phyloP scores from a whole-genome alignment of 2,113 vertebrate genomes.

The Mustela lutreola region DNA sequence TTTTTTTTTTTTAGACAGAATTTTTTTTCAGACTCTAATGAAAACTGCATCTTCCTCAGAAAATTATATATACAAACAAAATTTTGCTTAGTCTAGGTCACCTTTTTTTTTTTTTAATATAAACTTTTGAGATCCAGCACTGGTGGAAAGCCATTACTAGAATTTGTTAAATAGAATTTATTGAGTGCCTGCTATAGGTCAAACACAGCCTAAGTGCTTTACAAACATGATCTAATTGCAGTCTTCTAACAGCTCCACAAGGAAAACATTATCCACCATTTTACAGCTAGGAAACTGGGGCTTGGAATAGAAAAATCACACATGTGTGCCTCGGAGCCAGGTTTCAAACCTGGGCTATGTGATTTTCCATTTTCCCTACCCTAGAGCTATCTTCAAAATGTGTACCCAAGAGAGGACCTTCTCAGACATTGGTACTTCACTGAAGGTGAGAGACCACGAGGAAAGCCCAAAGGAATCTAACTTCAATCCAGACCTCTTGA shows the following conservation, averaged over 20 bases:
- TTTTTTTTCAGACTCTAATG: conserved; percentile 32
- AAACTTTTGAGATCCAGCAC: background rate
- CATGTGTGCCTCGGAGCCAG: background rate
- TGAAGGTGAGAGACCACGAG: background rate
- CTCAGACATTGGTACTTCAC: background rate
- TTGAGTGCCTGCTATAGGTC: background rate
- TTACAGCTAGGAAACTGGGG: background rate
- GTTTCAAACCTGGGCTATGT: background rate
- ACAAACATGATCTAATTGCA: conserved; percentile 10
- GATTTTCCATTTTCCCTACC: background rate
- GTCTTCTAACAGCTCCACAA: background rate
- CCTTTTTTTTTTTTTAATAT: background rate
- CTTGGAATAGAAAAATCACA: background rate
- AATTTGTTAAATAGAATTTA: conserved; percentile 41
- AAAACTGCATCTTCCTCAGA: background rate
- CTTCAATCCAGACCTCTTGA: background rate
- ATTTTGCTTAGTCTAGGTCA: conserved; percentile 6
- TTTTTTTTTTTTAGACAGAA: background rate
- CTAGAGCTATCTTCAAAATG: background rate
- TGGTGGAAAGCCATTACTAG: background rate
- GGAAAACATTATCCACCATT: conserved; percentile 12
- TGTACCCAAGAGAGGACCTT: background rate
- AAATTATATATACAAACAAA: conserved; percentile 14
- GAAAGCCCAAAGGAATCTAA: background rate
- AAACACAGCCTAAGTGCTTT: background rate